These are phyloP conservation scores for Lepus timidus DNA, from an alignment of 2,113 vertebrate species.

Conservation along the genomic window DNA sequence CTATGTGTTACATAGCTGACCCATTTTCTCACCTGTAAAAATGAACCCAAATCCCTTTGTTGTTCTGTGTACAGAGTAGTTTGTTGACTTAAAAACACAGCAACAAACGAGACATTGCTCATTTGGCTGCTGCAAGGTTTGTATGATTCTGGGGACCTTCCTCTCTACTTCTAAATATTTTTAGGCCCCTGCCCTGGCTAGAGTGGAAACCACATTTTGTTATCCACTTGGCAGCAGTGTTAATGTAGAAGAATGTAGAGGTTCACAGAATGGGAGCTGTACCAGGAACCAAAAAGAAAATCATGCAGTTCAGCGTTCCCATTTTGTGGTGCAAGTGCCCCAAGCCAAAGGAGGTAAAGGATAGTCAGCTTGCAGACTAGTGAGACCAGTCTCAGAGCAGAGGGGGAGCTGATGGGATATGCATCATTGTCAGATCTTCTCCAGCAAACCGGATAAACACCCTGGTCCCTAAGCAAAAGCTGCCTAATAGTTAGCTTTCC, in stretches of 20 bases:
- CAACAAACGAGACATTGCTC: slow-evolving; percentile 31
- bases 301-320: background rate
- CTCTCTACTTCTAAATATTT: slow-evolving; percentile 50
- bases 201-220: background rate
- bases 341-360: background rate
- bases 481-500: slow-evolving; percentile 32
- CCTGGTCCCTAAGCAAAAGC: slow-evolving; percentile 4
- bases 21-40: slow-evolving; percentile 73
- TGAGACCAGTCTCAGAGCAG: background rate
- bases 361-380: background rate
- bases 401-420: background rate
- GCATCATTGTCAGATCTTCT: background rate
- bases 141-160: background rate
- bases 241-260: background rate
- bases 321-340: background rate
- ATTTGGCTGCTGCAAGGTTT: slow-evolving; percentile 51
- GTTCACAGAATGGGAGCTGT: background rate
- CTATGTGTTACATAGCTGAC: slow-evolving; percentile 63
- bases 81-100: slow-evolving; percentile 57
- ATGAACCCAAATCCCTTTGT: slow-evolving; percentile 26
- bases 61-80: slow-evolving; percentile 58
- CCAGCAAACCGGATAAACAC: background rate
- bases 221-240: background rate
- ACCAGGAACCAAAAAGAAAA: background rate
- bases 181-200: background rate